These are phyloP conservation scores for Ptiloglossa arizonensis DNA, from an alignment of 1,140 invertebrate genomes.

Conservation along the genomic window DNA sequence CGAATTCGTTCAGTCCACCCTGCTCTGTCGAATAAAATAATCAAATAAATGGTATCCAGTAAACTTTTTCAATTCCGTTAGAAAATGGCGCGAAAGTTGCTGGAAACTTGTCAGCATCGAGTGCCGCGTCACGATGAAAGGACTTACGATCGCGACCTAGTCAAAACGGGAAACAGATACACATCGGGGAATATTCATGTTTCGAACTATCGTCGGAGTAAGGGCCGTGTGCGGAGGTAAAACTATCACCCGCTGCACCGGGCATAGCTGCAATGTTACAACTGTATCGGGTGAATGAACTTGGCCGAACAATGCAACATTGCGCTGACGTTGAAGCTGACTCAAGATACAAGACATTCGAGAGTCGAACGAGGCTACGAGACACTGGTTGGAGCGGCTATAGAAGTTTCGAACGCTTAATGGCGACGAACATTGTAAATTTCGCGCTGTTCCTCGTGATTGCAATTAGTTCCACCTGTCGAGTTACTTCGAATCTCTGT, in stretches of 20 bases:
- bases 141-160: slow-evolving; percentile 9
- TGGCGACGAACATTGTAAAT: background rate
- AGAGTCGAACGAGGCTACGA: background rate
- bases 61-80: too few species aligned
- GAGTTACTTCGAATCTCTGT: background rate
- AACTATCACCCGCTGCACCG: background rate
- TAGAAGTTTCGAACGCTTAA: slow-evolving; percentile 9
- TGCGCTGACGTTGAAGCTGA: background rate
- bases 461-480: slow-evolving; percentile 13
- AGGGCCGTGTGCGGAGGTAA: background rate
- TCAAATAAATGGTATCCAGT: too few species aligned
- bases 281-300: slow-evolving; percentile 20
- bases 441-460: background rate
- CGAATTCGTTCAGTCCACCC: too few species aligned
- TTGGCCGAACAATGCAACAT: slow-evolving; percentile 14
- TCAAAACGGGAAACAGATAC: slow-evolving; percentile 38
- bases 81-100: background rate
- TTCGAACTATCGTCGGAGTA: slow-evolving; percentile 5
- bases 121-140: background rate
- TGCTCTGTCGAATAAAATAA: too few species aligned
- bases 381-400: background rate
- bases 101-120: background rate
- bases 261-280: slow-evolving; percentile 4
- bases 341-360: background rate
- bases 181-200: slow-evolving; percentile 37